Base-by-base conservation (phyloP, 1,140 invertebrate species). In the Lasaia peninsularis region DNA sequence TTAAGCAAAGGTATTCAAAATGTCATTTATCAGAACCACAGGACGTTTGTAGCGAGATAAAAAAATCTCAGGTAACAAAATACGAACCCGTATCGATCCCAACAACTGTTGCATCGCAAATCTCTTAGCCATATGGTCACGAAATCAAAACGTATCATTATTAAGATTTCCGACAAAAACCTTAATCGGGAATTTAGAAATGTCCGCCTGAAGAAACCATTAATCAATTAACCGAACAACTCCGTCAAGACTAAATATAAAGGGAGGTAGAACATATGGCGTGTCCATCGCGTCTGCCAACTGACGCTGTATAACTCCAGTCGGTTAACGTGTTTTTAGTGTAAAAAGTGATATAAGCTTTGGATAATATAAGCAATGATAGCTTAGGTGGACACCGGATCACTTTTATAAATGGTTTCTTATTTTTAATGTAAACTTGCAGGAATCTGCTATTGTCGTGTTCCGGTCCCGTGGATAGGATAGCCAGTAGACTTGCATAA, bases 121-220 rank as follows among this genome's bases (percentile, higher is more conserved):
- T 65, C 49, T 57, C 61, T 58, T 35, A 69, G 58, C 79, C 86
- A 88, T 88, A 88, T 88, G 86, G 75, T 60, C 60, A 62, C 69
- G 76, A 75, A 86, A 88, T 86, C 80, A 79, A 63, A 85, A 80
- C 77, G 69, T 85, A 86, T 86, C 77, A 86, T 88, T 86, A 86
- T 67, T 69, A 71, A 78, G 72, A 74, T 78, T 81, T 75, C 61
- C 58, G 59, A 78, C 67, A 80, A 87, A 86, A 85, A 85, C 78
- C 54, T 63, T 65, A 70, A 80, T 74, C 64, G 74, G 62, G 62
- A 78, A 70, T 86, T 80, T 80, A 79, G 80, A 81, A 75, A 78
- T 73, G 80, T 83, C 81, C 75, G 79, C 80, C 75, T 71, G 72
- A 67, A 70, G 63, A 63, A 61, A 63, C 71, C 78, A 84, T 85